Base-by-base conservation (phyloP, 2,888 invertebrate genomes). In the Vanessa cardui region DNA sequence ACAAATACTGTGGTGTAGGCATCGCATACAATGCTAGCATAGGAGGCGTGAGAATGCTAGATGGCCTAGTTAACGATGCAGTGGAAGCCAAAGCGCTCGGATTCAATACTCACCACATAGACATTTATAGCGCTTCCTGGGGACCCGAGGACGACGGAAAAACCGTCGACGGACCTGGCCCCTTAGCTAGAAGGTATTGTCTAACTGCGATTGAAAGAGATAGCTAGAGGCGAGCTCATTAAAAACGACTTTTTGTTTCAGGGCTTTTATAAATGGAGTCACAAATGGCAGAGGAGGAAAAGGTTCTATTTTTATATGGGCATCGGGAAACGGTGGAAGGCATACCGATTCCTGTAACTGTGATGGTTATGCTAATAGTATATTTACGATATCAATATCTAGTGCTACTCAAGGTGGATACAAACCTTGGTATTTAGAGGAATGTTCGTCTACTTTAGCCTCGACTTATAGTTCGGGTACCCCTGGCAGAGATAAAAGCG, bases 341-440 rank as follows among this genome's bases (percentile, higher is more conserved):
- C 97, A 98, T 83, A 96, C 96, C 1, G 99, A 99, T 87, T 98
- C 98, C 7, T 99, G 99, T 89, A 99, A 99, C 89, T 99, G 99
- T 91, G 99, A 99, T 88, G 99, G 99, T 61, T 99, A 99, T 89
- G 99, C 99, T 50, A 99, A 99, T 90, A 98, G 98, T 82, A 99
- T 99, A 85, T 99, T 99, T 89, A 99, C 99, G 3, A 94, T 99
- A 76, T 99, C 99, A 75, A 98, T 99, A 84, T 99, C 99, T 65
- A 98, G 99, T 85, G 99, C 99, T 7, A 99, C 99, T 0, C 98
- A 99, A 93, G 96, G 97, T 78, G 98, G 98, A 86, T 95, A 91
- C 83, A 98, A 99, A 84, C 99, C 99, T 0, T 99, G 99, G 99
- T 99, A 99, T 88, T 94, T 99, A 78, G 99, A 99, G 90, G 99